These are phyloP conservation scores for Epinephelus fuscoguttatus DNA, from an alignment of 2,113 vertebrate species.

Conservation along the genomic window DNA sequence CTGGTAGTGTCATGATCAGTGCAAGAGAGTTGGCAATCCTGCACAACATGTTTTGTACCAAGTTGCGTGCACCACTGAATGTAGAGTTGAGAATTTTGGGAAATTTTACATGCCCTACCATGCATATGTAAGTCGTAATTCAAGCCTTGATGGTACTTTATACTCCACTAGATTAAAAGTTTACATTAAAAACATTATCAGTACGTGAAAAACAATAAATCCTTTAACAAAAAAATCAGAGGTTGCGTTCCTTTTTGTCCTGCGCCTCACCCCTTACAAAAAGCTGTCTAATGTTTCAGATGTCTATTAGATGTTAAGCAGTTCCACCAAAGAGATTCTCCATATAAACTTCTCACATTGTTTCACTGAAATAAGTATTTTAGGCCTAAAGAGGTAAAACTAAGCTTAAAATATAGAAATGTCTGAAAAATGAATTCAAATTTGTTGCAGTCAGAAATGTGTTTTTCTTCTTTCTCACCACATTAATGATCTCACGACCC, in stretches of 20 bases:
- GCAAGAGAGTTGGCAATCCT: too few relatives aligned
- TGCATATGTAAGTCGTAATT: too few relatives aligned
- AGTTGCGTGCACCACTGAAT: too few relatives aligned
- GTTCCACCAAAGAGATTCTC: not conserved
- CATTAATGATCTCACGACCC: not conserved
- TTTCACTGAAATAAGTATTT: not conserved
- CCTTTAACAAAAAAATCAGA: too few relatives aligned
- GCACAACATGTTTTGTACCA: too few relatives aligned
- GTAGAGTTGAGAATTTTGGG: too few relatives aligned
- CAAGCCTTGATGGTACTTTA: not conserved
- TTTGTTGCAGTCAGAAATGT: not conserved
- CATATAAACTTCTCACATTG: not conserved
- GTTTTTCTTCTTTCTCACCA: not conserved
- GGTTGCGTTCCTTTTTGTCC: too few relatives aligned
- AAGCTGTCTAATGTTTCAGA: not conserved
- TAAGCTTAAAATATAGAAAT: not conserved
- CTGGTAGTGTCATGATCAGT: too few relatives aligned
- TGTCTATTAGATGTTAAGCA: not conserved
- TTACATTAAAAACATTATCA: not conserved
- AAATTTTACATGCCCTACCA: too few relatives aligned
- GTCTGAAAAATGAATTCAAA: not conserved
- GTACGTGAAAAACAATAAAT: not conserved
- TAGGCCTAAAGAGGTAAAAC: not conserved
- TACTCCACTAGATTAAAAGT: not conserved
- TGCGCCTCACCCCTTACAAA: too few relatives aligned